Evolutionary conservation across 2,113 vertebrate species (phyloP).

Genomic region (Alethe diademata): DNA sequence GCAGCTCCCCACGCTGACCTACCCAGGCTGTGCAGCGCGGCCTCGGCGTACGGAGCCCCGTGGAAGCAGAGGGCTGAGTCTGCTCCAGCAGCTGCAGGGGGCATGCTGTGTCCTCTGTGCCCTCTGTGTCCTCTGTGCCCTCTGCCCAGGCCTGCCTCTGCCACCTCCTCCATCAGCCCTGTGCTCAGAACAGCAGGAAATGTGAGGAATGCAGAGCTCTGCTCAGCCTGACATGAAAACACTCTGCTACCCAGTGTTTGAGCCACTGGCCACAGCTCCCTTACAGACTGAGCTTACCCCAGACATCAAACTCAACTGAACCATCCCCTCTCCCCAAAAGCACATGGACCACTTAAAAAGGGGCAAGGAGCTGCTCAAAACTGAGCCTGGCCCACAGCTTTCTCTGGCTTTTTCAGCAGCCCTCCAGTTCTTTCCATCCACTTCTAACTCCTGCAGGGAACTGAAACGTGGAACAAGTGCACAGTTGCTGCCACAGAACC

Average conservation of each 20-base stretch:
- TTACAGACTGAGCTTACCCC: not conserved
- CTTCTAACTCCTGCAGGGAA: not conserved
- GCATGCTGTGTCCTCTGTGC: not conserved
- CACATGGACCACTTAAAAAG: not conserved
- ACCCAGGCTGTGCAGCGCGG: slow-evolving; percentile 60
- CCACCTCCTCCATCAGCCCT: slow-evolving; percentile 72
- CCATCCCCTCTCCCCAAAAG: not conserved
- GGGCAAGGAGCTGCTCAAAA: not conserved
- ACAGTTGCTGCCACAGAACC: not conserved
- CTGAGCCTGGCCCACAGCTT: not conserved
- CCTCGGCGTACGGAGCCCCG: slow-evolving; percentile 28
- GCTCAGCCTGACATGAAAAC: not conserved
- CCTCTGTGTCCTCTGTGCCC: not conserved
- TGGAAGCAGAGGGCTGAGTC: slow-evolving; percentile 59
- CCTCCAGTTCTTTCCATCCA: not conserved
- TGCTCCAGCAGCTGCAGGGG: not conserved
- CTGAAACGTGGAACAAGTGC: not conserved
- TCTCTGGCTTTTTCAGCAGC: not conserved
- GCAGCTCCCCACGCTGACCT: not conserved
- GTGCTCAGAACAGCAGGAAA: not conserved
- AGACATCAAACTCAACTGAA: not conserved
- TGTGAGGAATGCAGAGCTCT: not conserved
- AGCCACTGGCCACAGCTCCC: not conserved
- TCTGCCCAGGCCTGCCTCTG: not conserved
- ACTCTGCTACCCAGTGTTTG: not conserved